phyloP scores from a whole-genome alignment of 2,888 invertebrate species.

The Parasteatoda lunata region DNA sequence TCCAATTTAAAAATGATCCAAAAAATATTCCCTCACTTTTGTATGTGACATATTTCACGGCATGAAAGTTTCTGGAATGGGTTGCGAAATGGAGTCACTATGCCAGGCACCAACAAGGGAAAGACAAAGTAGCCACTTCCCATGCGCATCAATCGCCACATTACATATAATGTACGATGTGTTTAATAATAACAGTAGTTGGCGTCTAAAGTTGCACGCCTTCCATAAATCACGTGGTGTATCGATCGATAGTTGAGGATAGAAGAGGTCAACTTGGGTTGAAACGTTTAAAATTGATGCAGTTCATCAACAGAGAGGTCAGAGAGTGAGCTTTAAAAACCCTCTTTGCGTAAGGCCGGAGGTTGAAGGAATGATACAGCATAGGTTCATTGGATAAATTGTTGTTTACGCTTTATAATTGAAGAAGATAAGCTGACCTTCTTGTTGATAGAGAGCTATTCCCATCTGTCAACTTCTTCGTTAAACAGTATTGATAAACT shows the following conservation, averaged over 20 bases:
- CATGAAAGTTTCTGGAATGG: too few relatives aligned
- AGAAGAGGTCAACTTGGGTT: constrained; percentile 38
- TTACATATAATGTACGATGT: constrained; percentile 31
- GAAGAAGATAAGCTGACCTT: constrained; percentile 24
- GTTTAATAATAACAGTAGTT: constrained; percentile 37
- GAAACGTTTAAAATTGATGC: constrained; percentile 60
- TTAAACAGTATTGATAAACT: neutral
- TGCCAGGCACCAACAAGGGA: neutral
- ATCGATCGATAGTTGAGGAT: constrained; percentile 40
- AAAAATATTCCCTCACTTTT: too few relatives aligned
- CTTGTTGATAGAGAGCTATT: neutral
- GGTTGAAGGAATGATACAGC: neutral
- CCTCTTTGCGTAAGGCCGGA: constrained; percentile 8
- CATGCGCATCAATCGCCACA: constrained; percentile 26
- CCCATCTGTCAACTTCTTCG: neutral
- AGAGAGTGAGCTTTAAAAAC: neutral
- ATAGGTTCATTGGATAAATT: constrained; percentile 41
- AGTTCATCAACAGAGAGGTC: constrained; percentile 53
- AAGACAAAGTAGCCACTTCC: constrained; percentile 9
- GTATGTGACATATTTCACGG: too few relatives aligned
- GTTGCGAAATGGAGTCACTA: too few relatives aligned
- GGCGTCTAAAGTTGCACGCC: constrained; percentile 28
- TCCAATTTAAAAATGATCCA: too few relatives aligned
- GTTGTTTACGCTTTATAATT: constrained; percentile 47
- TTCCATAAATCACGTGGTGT: constrained; percentile 35